Evolutionary conservation across 2,797 vertebrate genomes (phyloP).

Genomic region (Acanthurus tractus): DNA sequence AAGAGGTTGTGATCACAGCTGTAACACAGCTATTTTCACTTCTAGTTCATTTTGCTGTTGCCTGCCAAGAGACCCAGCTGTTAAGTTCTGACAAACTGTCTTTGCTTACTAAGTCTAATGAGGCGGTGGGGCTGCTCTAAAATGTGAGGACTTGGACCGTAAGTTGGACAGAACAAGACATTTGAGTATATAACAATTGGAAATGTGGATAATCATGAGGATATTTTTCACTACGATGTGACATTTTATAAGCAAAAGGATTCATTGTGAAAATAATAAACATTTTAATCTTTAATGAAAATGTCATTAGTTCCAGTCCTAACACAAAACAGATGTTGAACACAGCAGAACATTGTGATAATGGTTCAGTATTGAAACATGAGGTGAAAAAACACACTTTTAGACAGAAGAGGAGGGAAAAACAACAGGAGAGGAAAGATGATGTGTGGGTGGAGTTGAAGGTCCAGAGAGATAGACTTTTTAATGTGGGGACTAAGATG

Average conservation of each 20-base stretch:
- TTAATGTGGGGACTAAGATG: neutral
- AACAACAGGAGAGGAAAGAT: neutral
- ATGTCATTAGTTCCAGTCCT: neutral
- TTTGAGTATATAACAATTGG: neutral
- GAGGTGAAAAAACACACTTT: neutral
- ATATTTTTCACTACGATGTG: neutral
- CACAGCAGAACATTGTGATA: neutral
- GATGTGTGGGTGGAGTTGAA: constrained; percentile 4
- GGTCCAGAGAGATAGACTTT: constrained; percentile 6
- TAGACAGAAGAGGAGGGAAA: neutral
- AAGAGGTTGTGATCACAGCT: constrained; percentile 57
- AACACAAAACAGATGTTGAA: neutral
- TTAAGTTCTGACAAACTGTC: constrained; percentile 47
- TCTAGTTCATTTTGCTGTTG: constrained; percentile 53
- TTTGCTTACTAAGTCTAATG: constrained; percentile 50
- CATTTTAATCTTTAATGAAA: neutral
- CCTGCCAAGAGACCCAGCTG: constrained; percentile 54
- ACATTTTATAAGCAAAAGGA: neutral
- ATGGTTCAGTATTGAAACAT: neutral
- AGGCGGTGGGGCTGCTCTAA: neutral
- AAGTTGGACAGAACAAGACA: neutral
- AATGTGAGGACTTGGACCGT: neutral
- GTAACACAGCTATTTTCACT: constrained; percentile 45
- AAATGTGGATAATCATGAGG: neutral
- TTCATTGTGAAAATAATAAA: neutral